phyloP scores from a whole-genome alignment of 2,797 vertebrate genomes.

The Microcaecilia unicolor region DNA sequence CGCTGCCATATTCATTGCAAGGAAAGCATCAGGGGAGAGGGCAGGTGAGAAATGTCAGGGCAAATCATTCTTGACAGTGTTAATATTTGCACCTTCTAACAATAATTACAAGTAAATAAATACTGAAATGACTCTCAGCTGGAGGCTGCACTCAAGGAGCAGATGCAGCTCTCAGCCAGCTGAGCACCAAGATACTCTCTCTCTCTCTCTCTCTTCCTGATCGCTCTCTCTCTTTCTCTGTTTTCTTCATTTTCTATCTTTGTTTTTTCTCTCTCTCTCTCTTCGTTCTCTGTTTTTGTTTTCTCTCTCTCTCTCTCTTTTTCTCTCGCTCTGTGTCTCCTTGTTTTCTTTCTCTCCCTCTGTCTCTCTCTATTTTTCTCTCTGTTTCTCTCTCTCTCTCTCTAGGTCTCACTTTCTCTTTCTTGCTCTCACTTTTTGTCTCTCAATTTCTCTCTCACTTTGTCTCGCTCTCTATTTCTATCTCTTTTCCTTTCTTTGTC shows the following conservation, averaged over 20 bases:
- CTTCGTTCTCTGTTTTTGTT: too few species aligned
- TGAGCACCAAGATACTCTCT: conserved; percentile 76
- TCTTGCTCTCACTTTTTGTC: too few species aligned
- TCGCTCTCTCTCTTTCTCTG: too few species aligned
- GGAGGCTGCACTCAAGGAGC: conserved; percentile 70
- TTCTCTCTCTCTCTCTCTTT: too few species aligned
- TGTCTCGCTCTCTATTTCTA: too few species aligned
- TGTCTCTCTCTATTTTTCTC: neutral
- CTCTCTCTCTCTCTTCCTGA: too few species aligned
- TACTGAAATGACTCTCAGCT: conserved; percentile 95
- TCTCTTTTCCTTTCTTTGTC: too few species aligned
- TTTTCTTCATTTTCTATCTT: conserved; percentile 27
- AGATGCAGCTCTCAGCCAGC: conserved; percentile 85
- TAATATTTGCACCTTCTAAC: conserved; percentile 98
- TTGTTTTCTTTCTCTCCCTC: too few species aligned
- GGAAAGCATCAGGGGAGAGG: conserved; percentile 67
- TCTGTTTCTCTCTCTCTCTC: neutral
- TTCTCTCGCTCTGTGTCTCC: too few species aligned
- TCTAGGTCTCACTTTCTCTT: too few species aligned
- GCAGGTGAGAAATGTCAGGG: conserved; percentile 98
- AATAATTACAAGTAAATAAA: conserved; percentile 99
- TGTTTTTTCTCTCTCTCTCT: too few species aligned
- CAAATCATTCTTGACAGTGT: conserved; percentile 99
- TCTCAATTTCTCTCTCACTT: too few species aligned
- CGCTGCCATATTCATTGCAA: conserved; percentile 33